Base-by-base conservation (phyloP, 2,888 invertebrate genomes). In the Dolichopus griseipennis region DNA sequence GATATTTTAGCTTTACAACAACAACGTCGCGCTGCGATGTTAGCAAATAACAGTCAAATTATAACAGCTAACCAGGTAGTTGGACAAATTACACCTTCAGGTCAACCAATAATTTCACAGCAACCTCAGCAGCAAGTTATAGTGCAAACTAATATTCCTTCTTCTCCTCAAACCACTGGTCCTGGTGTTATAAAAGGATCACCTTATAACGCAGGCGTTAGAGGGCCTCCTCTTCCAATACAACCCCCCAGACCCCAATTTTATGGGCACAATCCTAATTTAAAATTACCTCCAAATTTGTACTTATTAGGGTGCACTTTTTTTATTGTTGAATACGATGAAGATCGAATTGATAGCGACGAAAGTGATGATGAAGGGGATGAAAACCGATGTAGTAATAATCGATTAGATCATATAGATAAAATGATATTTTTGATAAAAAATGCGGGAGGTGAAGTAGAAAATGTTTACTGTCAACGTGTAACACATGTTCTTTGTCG, bases 291-390 rank as follows among this genome's bases (percentile, higher is more conserved):
- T 12, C 88, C 91, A 0, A 94, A 96, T 75, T 83, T 95, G 68
- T 97, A 95, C 81, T 83, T 98, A 65, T 83, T 96, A 43, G 97
- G 97, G 9, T 97, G 97, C 79, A 91, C 96, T 52, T 97, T 98
- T 78, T 91, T 90, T 71, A 90, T 94, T 71, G 89, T 90, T 72
- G 93, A 93, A 75, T 93, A 93, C 76, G 91, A 92, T 71, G 84
- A 86, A 72, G 86, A 86, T n/a, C 15, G 52, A 18, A 52, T 52
- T 52, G 52, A 52, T 12, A 52, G 52, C 6, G 52, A 52, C n/a
- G 52, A 52, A 6, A 52, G 52, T 18, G 52, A 52, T 7, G 52
- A 52, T 18, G 52, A 52, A 52, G 52, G 52, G 6, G 52, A 52
- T 52, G 52, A 52, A 15, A 52, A 52, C 18, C 52, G 52, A 1